These are phyloP conservation scores for Lasioglossum baleicum DNA, from an alignment of 1,140 invertebrate species.

Conservation along the genomic window DNA sequence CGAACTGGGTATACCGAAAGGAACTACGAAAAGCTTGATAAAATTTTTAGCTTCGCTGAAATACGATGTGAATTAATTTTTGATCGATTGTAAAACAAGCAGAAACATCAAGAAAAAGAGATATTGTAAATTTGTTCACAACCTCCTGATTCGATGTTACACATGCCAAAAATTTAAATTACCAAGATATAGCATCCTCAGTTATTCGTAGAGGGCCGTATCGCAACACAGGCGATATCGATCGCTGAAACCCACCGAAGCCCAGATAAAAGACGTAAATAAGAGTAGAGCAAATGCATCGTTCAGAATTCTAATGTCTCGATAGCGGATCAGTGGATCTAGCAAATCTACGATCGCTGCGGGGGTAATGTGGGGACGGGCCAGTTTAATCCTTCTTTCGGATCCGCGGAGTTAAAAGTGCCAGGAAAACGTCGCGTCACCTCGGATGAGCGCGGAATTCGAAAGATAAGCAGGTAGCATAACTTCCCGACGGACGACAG, in stretches of 20 bases:
- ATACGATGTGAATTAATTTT: too few relatives aligned
- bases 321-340: constrained; percentile 7
- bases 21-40: too few relatives aligned
- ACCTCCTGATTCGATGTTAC: too few relatives aligned
- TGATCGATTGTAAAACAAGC: too few relatives aligned
- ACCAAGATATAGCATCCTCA: too few relatives aligned
- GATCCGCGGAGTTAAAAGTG: constrained; percentile 54
- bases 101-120: too few relatives aligned
- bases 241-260: not conserved
- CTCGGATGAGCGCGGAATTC: constrained; percentile 70
- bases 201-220: not conserved
- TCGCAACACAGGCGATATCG: not conserved
- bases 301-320: constrained; percentile 11
- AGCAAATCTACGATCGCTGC: constrained; percentile 40
- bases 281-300: not conserved
- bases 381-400: constrained; percentile 49
- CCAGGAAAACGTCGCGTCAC: constrained; percentile 55
- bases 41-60: too few relatives aligned
- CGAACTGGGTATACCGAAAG: too few relatives aligned
- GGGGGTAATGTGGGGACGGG: constrained; percentile 30
- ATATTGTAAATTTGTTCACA: too few relatives aligned
- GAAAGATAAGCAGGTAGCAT: constrained; percentile 75
- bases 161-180: too few relatives aligned
- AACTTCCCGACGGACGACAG: constrained; percentile 66
- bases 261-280: not conserved